Evolutionary conservation across 1,140 invertebrate genomes (phyloP).

Genomic region (Subanguina moxae): DNA sequence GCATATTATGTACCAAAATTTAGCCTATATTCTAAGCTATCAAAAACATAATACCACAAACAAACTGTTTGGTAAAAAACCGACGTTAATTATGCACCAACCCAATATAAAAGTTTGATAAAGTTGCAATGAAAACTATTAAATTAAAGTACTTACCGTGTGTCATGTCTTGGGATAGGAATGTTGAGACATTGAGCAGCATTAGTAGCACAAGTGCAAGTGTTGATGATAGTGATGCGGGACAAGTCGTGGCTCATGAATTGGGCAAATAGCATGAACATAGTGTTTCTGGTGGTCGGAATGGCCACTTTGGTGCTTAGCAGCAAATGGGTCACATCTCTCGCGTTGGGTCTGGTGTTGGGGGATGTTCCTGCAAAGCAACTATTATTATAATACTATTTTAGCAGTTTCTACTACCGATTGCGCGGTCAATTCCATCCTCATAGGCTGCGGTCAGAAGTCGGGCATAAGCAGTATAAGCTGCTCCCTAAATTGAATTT

Average conservation of each 20-base stretch:
- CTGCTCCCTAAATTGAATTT: constrained; percentile 28
- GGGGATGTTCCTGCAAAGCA: constrained; percentile 19
- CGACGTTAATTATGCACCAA: no score
- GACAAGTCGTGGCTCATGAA: constrained; percentile 46
- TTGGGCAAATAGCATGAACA: constrained; percentile 45
- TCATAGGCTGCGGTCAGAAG: constrained; percentile 41
- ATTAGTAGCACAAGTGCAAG: constrained; percentile 30
- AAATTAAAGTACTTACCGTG: constrained; percentile 4
- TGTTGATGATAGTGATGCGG: constrained; percentile 33
- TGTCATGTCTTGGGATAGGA: constrained; percentile 32
- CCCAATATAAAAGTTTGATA: no score
- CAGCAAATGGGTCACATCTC: constrained; percentile 33
- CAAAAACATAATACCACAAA: no score
- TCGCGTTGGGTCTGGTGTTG: constrained; percentile 24
- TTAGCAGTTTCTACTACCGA: constrained; percentile 20
- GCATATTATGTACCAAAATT: no score
- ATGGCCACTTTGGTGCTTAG: constrained; percentile 26
- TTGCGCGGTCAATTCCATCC: constrained; percentile 35
- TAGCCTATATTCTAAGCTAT: no score
- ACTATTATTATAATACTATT: background rate
- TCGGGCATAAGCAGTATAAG: constrained; percentile 35
- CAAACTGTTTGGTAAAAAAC: no score
- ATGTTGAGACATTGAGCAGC: constrained; percentile 36
- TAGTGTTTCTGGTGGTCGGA: constrained; percentile 20
- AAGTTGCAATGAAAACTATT: no score